Evolutionary conservation across 92 coral and sea anemone species (phyloP).

Genomic region (Nematostella vectensis): DNA sequence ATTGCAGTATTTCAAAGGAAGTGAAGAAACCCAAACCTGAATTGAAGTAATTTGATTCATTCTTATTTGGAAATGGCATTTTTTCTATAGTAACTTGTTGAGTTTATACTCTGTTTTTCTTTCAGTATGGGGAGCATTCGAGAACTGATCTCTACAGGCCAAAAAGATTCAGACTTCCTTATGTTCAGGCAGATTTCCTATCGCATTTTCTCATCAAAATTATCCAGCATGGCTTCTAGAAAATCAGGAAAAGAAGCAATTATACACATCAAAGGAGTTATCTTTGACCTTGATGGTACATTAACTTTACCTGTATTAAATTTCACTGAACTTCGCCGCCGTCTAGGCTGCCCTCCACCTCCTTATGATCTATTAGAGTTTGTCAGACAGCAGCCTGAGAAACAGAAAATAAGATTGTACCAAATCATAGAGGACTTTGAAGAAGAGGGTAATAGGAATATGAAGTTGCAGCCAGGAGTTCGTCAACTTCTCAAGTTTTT

Average conservation of each 20-base stretch:
- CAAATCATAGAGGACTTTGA: slow-evolving; percentile 76
- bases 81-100: too few species aligned
- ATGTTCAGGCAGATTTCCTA: slow-evolving; percentile 16
- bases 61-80: too few species aligned
- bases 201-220: slow-evolving; percentile 8
- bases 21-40: too few species aligned
- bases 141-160: neutral
- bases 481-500: slow-evolving; percentile 49
- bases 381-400: slow-evolving; percentile 47
- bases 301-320: slow-evolving; percentile 73
- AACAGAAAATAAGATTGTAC: slow-evolving; percentile 37
- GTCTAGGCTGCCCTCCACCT: slow-evolving; percentile 52
- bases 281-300: slow-evolving; percentile 91
- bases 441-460: slow-evolving; percentile 71
- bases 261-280: slow-evolving; percentile 61
- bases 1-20: too few species aligned
- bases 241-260: neutral
- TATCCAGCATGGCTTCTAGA: slow-evolving; percentile 8
- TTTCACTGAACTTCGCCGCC: slow-evolving; percentile 48
- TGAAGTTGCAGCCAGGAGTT: slow-evolving; percentile 82
- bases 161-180: neutral
- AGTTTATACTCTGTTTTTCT: too few species aligned
- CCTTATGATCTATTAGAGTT: slow-evolving; percentile 55
- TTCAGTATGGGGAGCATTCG: too few species aligned
- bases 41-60: too few species aligned